Base-by-base conservation (phyloP, 2,888 invertebrate species). In the Callosobruchus maculatus region DNA sequence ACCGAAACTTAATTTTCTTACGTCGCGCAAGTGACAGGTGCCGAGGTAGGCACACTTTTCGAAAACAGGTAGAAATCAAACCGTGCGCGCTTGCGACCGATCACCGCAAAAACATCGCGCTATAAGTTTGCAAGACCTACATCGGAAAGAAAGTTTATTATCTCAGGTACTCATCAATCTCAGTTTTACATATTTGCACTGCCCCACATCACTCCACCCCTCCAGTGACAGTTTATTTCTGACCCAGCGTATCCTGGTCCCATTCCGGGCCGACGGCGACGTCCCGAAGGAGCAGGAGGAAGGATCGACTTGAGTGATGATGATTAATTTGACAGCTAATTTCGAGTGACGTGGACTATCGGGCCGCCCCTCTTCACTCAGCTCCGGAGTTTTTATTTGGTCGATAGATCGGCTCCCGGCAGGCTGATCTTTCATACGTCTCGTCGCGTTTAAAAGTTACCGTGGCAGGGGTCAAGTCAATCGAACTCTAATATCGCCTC, bases 281-380 rank as follows among this genome's bases (percentile, higher is more conserved):
- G 49, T 49, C 49, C 49, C 49, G 49, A 49, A 49, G 49, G 49
- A 49, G 49, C 1, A 49, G 49, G 49, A 49, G 13, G 80, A 80
- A 75, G 77, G 81, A 80, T 80, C 78, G 76, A 70, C 73, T 77
- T 81, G 80, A 81, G 80, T 78, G 80, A 81, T 81, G 81, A 81
- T 81, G 81, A 81, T 81, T 81, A 81, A 81, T 81, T 78, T 80
- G 80, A 81, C 79, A 81, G 79, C 77, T 80, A 81, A 81, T 81
- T 80, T 77, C 70, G 70, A 77, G 77, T 76, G 78, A 78, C 72
- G 76, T 67, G 13, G 49, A 49, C 49, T 49, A 49, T 49, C 49
- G 13, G 9, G 49, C 18, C 49, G 7, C 13, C 49, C 49, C 49
- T 49, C 49, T 18, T 49, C 49, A 49, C 49, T 49, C 49, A 13